Percentiles rank a stretch among this genome's conserved stretches.
These are phyloP conservation scores for Subanguina moxae DNA, from an alignment of 1,140 invertebrate species.

Conservation along the genomic window DNA sequence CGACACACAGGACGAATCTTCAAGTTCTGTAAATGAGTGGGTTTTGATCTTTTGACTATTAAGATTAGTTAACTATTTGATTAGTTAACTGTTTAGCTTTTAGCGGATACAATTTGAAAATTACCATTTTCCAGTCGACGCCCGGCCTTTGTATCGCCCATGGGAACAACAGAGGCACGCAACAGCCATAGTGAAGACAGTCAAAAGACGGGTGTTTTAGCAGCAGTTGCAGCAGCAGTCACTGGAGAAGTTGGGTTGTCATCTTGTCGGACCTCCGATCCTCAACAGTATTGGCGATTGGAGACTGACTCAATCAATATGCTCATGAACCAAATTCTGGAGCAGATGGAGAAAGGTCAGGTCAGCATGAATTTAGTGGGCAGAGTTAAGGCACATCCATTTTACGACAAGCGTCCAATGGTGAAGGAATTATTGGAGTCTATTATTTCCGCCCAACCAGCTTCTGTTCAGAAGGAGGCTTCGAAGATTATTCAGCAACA, in stretches of 20 bases:
- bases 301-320: slow-evolving; percentile 56
- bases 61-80: too few relatives aligned
- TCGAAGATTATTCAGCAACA: slow-evolving; percentile 56
- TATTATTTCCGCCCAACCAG: slow-evolving; percentile 54
- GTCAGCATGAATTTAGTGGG: slow-evolving; percentile 55
- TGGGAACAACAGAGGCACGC: neutral
- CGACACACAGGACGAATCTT: too few relatives aligned
- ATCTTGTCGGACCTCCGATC: neutral
- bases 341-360: slow-evolving; percentile 58
- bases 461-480: slow-evolving; percentile 53
- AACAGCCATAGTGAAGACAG: neutral
- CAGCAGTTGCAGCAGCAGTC: slow-evolving; percentile 19
- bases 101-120: too few relatives aligned
- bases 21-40: too few relatives aligned
- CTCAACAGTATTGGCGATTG: slow-evolving; percentile 37
- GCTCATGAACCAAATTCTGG: slow-evolving; percentile 58
- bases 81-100: too few relatives aligned
- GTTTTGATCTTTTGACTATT: too few relatives aligned
- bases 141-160: neutral
- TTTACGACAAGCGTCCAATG: slow-evolving; percentile 55
- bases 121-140: neutral
- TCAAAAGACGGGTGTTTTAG: slow-evolving; percentile 1
- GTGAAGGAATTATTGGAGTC: slow-evolving; percentile 58
- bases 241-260: neutral
- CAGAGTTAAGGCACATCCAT: slow-evolving; percentile 53